Evolutionary conservation across 2,113 vertebrate species (phyloP), one percentile per base, ranked within the genome.

Genomic region (Mobula birostris): DNA sequence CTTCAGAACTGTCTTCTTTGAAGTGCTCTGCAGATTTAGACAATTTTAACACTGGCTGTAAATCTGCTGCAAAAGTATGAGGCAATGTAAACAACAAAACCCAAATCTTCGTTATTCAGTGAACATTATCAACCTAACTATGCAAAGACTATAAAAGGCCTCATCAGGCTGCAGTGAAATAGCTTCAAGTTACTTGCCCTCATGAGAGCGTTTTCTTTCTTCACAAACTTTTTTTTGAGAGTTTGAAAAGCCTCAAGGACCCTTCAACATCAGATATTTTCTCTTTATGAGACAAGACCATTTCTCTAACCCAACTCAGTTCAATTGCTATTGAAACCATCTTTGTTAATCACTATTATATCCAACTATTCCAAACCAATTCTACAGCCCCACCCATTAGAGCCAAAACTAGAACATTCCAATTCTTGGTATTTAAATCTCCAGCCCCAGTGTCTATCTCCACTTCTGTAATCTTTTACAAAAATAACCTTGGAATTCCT

Each of bases 1-100:
- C 97, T 95, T 99, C 98, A 87, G 98, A 99, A 95, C 98, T 98
- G 96, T 98, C 98, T 95, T 97, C 97, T 94, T 97, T 97, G 96
- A 97, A 97, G 95, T 97, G 97, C 95, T 97, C 97, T 96, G 96
- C 29, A 95, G 96, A 96, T 95, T 97, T 97, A 95, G 96, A 97
- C 94, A 95, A 96, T 95, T 98, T 98, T 95, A 97, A 96, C 95
- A 97, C 95, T 95, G 97, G 96, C 78, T 97, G 97, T 96, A 97
- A 96, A 94, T 97, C 98, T 96, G 97, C 98, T 99, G 95, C 29
- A 95, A 94, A 95, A 94, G 95, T 96, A 95, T 96, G 61, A 74
- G 72, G 27, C 36, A 40, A 29, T 93, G 56, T 27, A 36, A 92
- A 92, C 32, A 68, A 88, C 3, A 56, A 24, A 88, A 61, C 68